Percentiles rank a stretch among this genome's conserved stretches.
Evolutionary conservation across 2,113 vertebrate species (phyloP).

Genomic region (Microtus oregoni): DNA sequence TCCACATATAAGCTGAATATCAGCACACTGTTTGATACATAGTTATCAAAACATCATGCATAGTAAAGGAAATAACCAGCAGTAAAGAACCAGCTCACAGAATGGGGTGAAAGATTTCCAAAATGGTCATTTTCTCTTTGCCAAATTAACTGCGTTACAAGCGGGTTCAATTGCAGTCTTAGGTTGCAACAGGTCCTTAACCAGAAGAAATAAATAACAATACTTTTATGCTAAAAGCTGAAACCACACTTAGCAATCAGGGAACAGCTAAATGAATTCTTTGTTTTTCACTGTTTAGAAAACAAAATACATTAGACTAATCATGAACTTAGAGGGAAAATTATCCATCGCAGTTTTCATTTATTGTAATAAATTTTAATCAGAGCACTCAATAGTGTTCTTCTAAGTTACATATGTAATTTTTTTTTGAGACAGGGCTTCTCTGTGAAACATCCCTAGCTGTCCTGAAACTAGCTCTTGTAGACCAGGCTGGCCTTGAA

Average conservation of each 20-base stretch:
- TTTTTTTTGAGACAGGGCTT: not conserved
- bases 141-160: not conserved
- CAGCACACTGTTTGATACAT: not conserved
- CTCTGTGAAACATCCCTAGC: no score
- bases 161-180: not conserved
- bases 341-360: not conserved
- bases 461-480: no score
- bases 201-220: slow-evolving; percentile 15
- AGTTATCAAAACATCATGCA: not conserved
- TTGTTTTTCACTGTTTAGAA: slow-evolving; percentile 20
- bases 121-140: slow-evolving; percentile 2
- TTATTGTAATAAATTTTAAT: slow-evolving; percentile 27
- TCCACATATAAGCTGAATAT: not conserved
- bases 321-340: not conserved
- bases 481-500: no score
- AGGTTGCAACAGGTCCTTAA: not conserved
- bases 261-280: not conserved
- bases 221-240: slow-evolving; percentile 12
- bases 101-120: not conserved
- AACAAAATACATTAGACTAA: slow-evolving; percentile 31
- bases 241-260: not conserved
- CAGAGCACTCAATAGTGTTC: not conserved
- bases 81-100: not conserved
- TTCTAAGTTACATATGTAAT: not conserved
- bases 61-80: not conserved